Conservation (phyloP, 2,797 vertebrate genomes). For the Melanotaenia boesemani region DNA sequence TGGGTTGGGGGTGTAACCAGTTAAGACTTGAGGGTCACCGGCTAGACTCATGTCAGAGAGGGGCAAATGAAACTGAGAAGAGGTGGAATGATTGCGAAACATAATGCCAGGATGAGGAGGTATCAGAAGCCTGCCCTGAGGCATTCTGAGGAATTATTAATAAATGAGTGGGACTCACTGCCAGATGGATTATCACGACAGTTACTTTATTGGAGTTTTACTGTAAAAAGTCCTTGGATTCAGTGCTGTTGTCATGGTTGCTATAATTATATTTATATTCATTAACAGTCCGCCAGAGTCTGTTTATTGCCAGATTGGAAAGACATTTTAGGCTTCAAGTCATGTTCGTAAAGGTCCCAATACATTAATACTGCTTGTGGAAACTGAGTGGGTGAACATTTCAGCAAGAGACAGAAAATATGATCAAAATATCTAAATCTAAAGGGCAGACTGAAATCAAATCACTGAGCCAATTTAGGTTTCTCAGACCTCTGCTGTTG, state of each 20-base stretch:
- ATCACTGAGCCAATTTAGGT: not conserved
- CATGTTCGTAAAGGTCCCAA: not conserved
- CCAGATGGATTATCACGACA: slow-evolving; percentile 18
- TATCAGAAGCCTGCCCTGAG: slow-evolving; percentile 21
- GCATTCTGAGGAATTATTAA: slow-evolving; percentile 51
- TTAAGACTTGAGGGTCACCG: slow-evolving; percentile 7
- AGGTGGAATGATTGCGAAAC: slow-evolving; percentile 6
- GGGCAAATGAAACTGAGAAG: slow-evolving; percentile 12
- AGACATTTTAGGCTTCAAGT: not conserved
- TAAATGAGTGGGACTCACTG: slow-evolving; percentile 15
- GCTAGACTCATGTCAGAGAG: slow-evolving; percentile 9
- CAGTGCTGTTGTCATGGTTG: slow-evolving; percentile 21
- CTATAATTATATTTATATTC: slow-evolving; percentile 1
- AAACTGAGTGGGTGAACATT: not conserved
- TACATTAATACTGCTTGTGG: not conserved
- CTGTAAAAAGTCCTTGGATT: not conserved
- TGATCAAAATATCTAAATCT: not conserved
- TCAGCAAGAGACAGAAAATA: not conserved
- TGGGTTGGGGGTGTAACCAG: slow-evolving; percentile 7
- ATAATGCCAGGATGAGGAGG: slow-evolving; percentile 2
- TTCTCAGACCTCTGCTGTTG: slow-evolving; percentile 3
- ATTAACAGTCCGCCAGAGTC: not conserved
- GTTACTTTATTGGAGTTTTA: slow-evolving; percentile 3
- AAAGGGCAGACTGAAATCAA: not conserved
- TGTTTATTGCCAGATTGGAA: not conserved